Evolutionary conservation across 1,140 invertebrate genomes (phyloP), one percentile per base, ranked within the genome.

Genomic region (Ceratosolen fusciceps): DNA sequence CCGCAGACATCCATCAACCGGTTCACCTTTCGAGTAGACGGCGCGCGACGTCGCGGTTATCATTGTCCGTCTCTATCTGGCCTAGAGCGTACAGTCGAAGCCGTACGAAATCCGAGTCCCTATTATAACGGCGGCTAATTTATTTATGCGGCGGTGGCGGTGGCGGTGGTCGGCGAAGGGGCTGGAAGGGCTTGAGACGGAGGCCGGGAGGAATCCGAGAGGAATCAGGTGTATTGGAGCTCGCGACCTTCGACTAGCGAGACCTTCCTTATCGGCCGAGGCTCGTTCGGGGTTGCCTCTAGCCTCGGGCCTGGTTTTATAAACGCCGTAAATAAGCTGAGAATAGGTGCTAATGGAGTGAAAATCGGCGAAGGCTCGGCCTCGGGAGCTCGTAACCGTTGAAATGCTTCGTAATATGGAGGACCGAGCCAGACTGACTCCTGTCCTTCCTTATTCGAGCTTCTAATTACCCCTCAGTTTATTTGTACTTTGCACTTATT

Each of bases 1-100:
- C 86, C 84, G 79, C 86, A 85, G 86, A 86, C 87, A 88, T 87
- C 85, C 85, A 87, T 87, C 87, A 88, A 83, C 76, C 84, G 16
- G 60, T 82, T 58, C 74, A 39, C 52, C 60, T 74, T 74, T 74
- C 60, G 26, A 24, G 37, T 4, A 7, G 2, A 31, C 8, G 43
- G 26, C 24, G 29, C 21, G 60, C 31, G 43, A 70, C 1, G n/a
- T 8, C 37, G 43, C 39, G 67, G 26, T 65, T 49, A 19, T 9
- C 58, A 37, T 74, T 75, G 39, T 67, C 24, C 58, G 19, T n/a
- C 43, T 75, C 52, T 49, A 65, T 75, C 74, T 47, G 34, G 37
- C 29, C 75, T 31, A 39, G 39, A 52, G 0, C 39, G 67, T n/a
- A n/a, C n/a, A 56, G 34, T 47, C n/a, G n/a, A n/a, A n/a, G 60